Evolutionary conservation across 2,797 vertebrate genomes (phyloP), one percentile per base, ranked within the genome.

Genomic region (Helicolenus hilgendorfi): DNA sequence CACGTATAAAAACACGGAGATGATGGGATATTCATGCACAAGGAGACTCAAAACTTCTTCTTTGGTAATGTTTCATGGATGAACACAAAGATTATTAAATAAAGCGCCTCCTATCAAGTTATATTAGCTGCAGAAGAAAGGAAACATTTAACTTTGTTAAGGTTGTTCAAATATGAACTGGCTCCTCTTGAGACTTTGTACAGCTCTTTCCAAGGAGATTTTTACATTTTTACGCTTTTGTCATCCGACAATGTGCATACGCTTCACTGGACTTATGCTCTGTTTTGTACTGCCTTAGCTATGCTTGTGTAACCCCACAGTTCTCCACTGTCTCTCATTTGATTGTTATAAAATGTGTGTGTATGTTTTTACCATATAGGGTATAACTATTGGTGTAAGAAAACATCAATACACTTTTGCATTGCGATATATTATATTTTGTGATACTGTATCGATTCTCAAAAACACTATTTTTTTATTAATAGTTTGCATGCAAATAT

Each of bases 1-100:
- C 15, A 2, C 59, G 11, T 79, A 20, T n/a, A 45, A 69, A 92
- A 87, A 77, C 80, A 76, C 76, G 9, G 53, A 73, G 53, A 49
- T 62, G 70, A 87, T 68, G 63, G 27, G 27, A 59, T 67, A 38
- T 81, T 65, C 4, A 75, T 65, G 18, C 10, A 59, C 8, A 27
- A 72, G 38, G 65, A 69, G 33, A 69, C 35, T 64, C 4, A 38
- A 38, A 55, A 38, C 31, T 6, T 8, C 4, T 7, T 63, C 60
- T 59, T 22, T 33, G 11, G 20, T 5, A 3, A 35, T 33, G 8
- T 78, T 31, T 77, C 7, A 58, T 11, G 26, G 15, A 73, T 65
- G 7, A 79, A 77, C 14, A 15, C 5, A 20, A 24, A 59, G 3
- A 62, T 13, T n/a, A 69, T 76, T 29, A 62, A 72, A 53, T 18